Evolutionary conservation across 2,888 invertebrate species (phyloP), one percentile per base, ranked within the genome.

Genomic region (Acronicta leporina): DNA sequence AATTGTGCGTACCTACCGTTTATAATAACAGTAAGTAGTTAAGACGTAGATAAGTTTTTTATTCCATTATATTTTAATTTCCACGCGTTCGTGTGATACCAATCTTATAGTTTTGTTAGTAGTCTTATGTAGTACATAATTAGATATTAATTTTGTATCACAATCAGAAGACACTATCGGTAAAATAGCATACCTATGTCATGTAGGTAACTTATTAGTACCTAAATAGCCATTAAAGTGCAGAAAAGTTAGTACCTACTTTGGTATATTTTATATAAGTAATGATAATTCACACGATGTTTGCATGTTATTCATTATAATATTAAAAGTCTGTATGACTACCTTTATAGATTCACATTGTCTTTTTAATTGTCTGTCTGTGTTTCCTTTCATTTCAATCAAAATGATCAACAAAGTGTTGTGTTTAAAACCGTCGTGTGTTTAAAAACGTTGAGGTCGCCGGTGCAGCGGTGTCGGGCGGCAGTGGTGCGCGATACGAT

Each of bases 341-440:
- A 51, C 56, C 11, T 69, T 63, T 63, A 69, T 61, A 50, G 48
- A 59, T 55, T 51, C 66, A 64, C 65, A 73, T 65, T 66, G 63
- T 79, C 79, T 80, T 83, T 81, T 79, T 79, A 80, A 81, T 83
- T 79, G 75, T 76, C 78, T 77, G 64, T 52, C 76, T 72, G 74
- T 71, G 75, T 79, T 80, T 80, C 81, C 77, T 83, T 83, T 76
- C 77, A 67, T 80, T 84, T 80, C 82, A 80, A 82, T 84, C 80
- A 80, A 78, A 85, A 82, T 80, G 75, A 83, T 83, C 81, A 83
- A 81, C 78, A 81, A 84, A 82, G 80, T 83, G 80, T 81, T 79
- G 77, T 81, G 62, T 81, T 81, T 82, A 74, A 81, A 80, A 75
- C 66, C 66, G 52, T 63, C 71, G 76, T 69, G 63, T 64, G 58